Evolutionary conservation across 2,113 vertebrate genomes (phyloP), one percentile per base, ranked within the genome.

Genomic region (Platysternon megacephalum): DNA sequence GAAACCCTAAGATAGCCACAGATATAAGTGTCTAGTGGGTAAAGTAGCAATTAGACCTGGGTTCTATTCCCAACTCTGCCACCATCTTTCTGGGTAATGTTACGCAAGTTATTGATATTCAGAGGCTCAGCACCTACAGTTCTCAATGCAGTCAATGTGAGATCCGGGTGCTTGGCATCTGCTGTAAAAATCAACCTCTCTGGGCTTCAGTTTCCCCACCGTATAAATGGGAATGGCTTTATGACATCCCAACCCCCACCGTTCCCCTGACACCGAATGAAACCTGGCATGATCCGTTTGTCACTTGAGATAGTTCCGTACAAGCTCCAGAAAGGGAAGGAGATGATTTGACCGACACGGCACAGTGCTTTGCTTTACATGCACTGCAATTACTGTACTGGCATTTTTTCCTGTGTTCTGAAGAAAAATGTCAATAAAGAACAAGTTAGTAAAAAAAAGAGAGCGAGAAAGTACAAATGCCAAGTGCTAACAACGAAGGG

Each of bases 341-440:
- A 89, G 82, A 87, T 44, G 13, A 93, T 91, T 44, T 42, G 89
- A 58, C 95, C 87, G 87, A 85, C 92, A 85, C 83, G 91, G 94
- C 93, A 94, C 6, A 0, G 81, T 81, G 92, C 94, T 96, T 95
- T 91, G 95, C 96, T 97, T 95, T 94, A 95, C 96, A 95, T 94
- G 93, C 52, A 94, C 93, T 85, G 94, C 94, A 97, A 97, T 97
- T 97, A 96, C 93, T 1, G 0, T 29, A 68, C 83, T 96, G 97
- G 96, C 96, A 97, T 97, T 97, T 97, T 65, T 95, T 94, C 92
- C 85, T 85, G 93, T 95, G 96, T 95, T 96, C 46, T 0, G 92
- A 94, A 97, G 94, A 97, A 97, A 97, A 97, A 97, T 95, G 94
- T 97, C 96, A 97, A 90, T 97, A 96, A 95, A 84, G 93, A 97